Evolutionary conservation across 2,888 invertebrate species (phyloP).

Genomic region (Hypercompe scribonia): DNA sequence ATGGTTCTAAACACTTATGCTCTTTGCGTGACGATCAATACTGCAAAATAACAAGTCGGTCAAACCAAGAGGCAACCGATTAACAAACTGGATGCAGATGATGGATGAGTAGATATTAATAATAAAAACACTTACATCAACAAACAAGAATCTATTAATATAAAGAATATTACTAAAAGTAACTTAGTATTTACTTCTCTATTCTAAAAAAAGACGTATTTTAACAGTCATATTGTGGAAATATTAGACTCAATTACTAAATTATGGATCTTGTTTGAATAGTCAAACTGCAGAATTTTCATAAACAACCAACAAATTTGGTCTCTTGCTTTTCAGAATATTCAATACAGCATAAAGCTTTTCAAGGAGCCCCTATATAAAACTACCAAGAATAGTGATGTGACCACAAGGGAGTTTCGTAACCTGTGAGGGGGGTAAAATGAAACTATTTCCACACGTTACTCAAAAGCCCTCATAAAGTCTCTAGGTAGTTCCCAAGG

Average conservation of each 20-base stretch:
- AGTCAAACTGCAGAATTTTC: neutral
- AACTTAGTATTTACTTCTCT: neutral
- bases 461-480: conserved; percentile 64
- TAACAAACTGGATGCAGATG: neutral
- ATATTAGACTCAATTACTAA: too few relatives aligned
- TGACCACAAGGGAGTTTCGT: conserved; percentile 15
- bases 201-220: too few relatives aligned
- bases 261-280: too few relatives aligned
- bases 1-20: neutral
- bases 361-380: conserved; percentile 17
- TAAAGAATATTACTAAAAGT: neutral
- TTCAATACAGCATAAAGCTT: neutral
- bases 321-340: neutral
- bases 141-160: too few relatives aligned
- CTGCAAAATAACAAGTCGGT: neutral
- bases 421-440: conserved; percentile 45
- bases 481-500: conserved; percentile 53
- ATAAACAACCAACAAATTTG: neutral
- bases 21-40: neutral
- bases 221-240: too few relatives aligned
- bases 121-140: neutral
- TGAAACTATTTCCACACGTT: conserved; percentile 63
- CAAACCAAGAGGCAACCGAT: neutral
- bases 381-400: conserved; percentile 19
- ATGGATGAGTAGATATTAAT: neutral